Percentiles rank a stretch among this genome's conserved stretches.
phyloP scores from a whole-genome alignment of 2,797 vertebrate genomes.

The Furcifer pardalis region DNA sequence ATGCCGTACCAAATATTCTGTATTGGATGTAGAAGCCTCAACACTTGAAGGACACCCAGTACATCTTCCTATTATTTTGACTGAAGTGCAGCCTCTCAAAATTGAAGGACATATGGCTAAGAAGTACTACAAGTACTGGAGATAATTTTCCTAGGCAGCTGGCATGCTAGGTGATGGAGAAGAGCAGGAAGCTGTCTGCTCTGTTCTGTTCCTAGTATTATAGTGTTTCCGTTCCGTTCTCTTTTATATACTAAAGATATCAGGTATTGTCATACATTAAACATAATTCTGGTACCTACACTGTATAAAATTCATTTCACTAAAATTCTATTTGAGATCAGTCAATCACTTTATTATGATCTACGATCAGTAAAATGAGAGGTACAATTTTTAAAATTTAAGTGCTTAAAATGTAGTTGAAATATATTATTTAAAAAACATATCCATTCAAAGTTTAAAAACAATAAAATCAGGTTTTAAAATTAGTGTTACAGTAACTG shows the following conservation, averaged over 20 bases:
- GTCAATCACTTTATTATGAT: no score
- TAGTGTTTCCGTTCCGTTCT: no score
- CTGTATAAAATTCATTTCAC: background rate
- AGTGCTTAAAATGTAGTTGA: no score
- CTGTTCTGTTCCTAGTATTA: no score
- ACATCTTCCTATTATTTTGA: background rate
- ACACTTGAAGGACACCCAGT: background rate
- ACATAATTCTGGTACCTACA: conserved; percentile 2
- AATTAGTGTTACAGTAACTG: no score
- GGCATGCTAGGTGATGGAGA: background rate
- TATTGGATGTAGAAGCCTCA: background rate
- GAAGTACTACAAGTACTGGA: background rate
- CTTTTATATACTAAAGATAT: background rate
- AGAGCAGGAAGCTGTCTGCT: background rate
- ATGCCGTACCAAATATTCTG: no score
- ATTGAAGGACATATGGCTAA: background rate
- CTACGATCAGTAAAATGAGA: no score
- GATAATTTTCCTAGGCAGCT: background rate
- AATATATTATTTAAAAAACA: no score
- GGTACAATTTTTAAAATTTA: no score
- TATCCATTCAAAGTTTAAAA: no score
- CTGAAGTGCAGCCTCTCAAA: background rate
- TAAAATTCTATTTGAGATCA: conserved; percentile 15
- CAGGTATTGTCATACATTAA: conserved; percentile 19
- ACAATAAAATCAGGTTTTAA: no score